These are phyloP conservation scores for Limonius californicus DNA, from an alignment of 1,140 invertebrate genomes.

Conservation along the genomic window DNA sequence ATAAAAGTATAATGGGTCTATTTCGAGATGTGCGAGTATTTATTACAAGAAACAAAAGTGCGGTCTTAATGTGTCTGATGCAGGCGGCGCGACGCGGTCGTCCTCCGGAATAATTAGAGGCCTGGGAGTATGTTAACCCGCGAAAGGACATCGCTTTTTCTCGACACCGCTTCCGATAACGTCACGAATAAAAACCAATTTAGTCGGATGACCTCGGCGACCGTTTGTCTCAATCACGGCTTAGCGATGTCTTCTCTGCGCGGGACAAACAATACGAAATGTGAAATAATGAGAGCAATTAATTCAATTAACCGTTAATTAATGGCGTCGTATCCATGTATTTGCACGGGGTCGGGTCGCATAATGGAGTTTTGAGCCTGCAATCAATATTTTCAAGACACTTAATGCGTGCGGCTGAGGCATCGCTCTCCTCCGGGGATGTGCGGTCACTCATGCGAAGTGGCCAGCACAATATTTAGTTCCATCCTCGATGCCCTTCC, in stretches of 20 bases:
- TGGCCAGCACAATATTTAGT: constrained; percentile 9
- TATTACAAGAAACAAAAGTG: constrained; percentile 13
- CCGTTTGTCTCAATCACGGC: constrained; percentile 30
- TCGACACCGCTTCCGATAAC: constrained; percentile 23
- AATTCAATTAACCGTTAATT: constrained; percentile 53
- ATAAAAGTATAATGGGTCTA: constrained; percentile 22
- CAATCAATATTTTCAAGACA: constrained; percentile 44
- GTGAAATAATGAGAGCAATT: constrained; percentile 50
- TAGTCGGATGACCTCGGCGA: constrained; percentile 17
- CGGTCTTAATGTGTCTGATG: background rate
- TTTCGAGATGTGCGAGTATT: constrained; percentile 11
- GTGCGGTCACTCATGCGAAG: constrained; percentile 13
- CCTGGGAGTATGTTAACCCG: background rate
- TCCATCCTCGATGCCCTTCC: background rate
- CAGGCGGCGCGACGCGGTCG: background rate
- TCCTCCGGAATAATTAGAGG: constrained; percentile 16
- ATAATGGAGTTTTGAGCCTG: constrained; percentile 50
- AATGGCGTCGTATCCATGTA: constrained; percentile 48
- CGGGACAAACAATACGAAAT: constrained; percentile 41
- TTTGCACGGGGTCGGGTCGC: constrained; percentile 42
- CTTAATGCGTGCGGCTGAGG: constrained; percentile 14
- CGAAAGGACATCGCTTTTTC: constrained; percentile 9
- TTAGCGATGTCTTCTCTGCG: constrained; percentile 30
- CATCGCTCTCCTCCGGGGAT: constrained; percentile 12
- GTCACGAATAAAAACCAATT: constrained; percentile 29